Base-by-base conservation (phyloP, 1,140 invertebrate species). In the Glomeris maerens region DNA sequence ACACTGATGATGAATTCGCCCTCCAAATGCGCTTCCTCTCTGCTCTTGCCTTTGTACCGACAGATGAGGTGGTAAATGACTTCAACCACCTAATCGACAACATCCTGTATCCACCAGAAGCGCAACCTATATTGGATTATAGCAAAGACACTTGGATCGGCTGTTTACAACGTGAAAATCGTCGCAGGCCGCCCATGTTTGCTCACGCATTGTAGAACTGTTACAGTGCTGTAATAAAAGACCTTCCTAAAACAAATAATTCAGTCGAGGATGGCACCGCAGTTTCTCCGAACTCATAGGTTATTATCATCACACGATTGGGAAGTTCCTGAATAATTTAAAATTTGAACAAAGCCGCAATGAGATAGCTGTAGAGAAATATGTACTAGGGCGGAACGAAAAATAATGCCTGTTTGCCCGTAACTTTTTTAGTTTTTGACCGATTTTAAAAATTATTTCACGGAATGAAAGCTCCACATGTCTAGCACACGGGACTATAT, bases 101-200 rank as follows among this genome's bases (percentile, higher is more conserved):
- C 20, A 20, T 10, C 7, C 10, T 10, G 7, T 44, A 20, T 5
- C 41, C 41, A 5, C 7, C 5, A 20, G 41, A 44, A 20, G 41
- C 41, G 5, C 41, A 44, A 20, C 41, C 5, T 20, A 5, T 44
- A 5, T 5, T 44, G 5, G 41, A 44, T 44, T 44, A 44, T 20
- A 20, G 17, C 20, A 22, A 44, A 20, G 41, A 44, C 20, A 44
- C 41, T 10, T 44, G 41, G 41, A 44, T 44, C 23, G 41, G 41
- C 10, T 13, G 31, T 13, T n/a, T n/a, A 36, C 31, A n/a, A n/a
- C n/a, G 31, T 36, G 17, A 20, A 10, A 17, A 20, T 7, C 10
- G 20, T 5, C 41, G 41, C 20, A 17, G 5, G 5, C 41, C 41
- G 17, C 41, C 41, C 5, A 5, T 5, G 17, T 44, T 44, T 44